A percentile compares a stretch with the other conserved stretches of the same genome.
Evolutionary conservation across 2,888 invertebrate genomes (phyloP).

Genomic region (Bedellia somnulentella): DNA sequence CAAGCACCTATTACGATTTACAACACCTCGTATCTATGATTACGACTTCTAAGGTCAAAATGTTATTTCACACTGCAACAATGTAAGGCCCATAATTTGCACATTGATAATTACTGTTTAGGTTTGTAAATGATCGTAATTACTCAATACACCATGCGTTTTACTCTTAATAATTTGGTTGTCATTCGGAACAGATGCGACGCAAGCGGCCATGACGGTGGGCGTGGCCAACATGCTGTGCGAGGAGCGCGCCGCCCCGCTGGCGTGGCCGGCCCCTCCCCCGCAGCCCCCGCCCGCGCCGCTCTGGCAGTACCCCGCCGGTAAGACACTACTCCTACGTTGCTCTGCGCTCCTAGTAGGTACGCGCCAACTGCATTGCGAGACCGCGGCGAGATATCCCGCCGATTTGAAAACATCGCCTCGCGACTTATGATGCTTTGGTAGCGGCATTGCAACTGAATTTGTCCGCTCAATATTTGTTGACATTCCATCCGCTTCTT

Average conservation of each 20-base stretch:
- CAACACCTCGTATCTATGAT: too few relatives aligned
- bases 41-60: too few relatives aligned
- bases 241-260: conserved; percentile 63
- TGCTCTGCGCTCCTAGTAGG: conserved; percentile 49
- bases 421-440: conserved; percentile 40
- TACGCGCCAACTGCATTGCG: conserved; percentile 59
- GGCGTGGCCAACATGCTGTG: conserved; percentile 68
- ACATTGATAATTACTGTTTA: too few relatives aligned
- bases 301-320: conserved; percentile 81
- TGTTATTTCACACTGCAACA: too few relatives aligned
- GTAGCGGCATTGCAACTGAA: conserved; percentile 47
- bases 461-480: conserved; percentile 27
- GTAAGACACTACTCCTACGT: conserved; percentile 49
- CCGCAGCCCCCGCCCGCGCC: conserved; percentile 66
- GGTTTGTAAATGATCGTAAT: too few relatives aligned
- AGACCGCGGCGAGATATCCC: conserved; percentile 28
- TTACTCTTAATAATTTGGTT: too few relatives aligned
- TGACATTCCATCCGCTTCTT: conserved; percentile 11
- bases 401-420: conserved; percentile 24
- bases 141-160: too few relatives aligned
- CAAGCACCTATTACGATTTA: too few relatives aligned
- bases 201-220: conserved; percentile 68
- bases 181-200: too few relatives aligned
- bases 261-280: conserved; percentile 59
- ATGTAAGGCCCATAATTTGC: too few relatives aligned